Evolutionary conservation across 2,797 vertebrate species (phyloP), one percentile per base, ranked within the genome.

Genomic region (Ctenopoma multispine): DNA sequence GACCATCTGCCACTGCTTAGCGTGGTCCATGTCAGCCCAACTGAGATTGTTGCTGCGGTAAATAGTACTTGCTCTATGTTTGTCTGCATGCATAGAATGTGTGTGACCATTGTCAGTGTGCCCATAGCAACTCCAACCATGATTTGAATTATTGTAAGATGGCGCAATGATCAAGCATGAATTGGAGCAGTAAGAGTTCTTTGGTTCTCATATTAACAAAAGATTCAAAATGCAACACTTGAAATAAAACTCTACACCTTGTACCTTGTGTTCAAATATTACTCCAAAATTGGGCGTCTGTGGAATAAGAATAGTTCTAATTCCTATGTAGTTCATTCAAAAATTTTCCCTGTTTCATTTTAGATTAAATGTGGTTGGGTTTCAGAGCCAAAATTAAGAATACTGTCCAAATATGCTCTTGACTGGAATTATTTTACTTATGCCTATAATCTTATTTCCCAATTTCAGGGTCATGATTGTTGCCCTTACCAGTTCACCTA

Each of bases 401-500:
- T 24, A 24, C 24, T 24, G 24, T 24, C 24, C 24, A 24, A 24
- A 24, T 24, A 24, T 24, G 24, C 24, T 24, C 24, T 4, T 24
- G 24, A 24, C 24, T 24, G 3, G 14, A 24, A 44, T 31, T 50
- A 3, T 36, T 47, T 50, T 44, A 12, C 4, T 63, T 20, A 4
- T 21, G 40, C 13, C 36, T 7, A 13, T 18, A 1, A 12, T 48
- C 7, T 38, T 47, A 18, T 63, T 11, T 57, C 10, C 66, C 34
- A 7, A 12, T 72, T 1, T 40, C 75, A 96, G 94, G 95, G 94
- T 4, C 94, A 96, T 44, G 90, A 95, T 86, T 96, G 94, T 38
- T 94, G 93, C 69, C 95, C 94, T 0, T 92, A 87, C 76, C 93
- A 94, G 88, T 95, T 87, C 79, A 90, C 90, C 21, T 96, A 94